A percentile compares a stretch with the other conserved stretches of the same genome.
Evolutionary conservation across 2,797 vertebrate genomes (phyloP).

Genomic region (Macropodus opercularis): DNA sequence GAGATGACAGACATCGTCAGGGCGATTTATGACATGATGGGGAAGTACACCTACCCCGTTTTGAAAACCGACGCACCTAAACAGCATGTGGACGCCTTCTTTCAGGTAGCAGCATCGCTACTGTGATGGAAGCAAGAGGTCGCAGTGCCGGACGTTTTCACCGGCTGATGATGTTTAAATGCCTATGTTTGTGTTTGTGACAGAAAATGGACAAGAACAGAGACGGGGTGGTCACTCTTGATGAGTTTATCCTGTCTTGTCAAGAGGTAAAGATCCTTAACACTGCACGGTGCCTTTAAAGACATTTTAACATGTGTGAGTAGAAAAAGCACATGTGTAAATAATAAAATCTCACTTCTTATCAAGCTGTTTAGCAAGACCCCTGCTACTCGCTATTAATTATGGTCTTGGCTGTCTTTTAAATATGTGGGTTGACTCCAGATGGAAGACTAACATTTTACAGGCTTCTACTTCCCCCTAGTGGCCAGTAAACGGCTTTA

Average conservation of each 20-base stretch:
- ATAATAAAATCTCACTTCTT: neutral
- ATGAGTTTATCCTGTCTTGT: slow-evolving; percentile 96
- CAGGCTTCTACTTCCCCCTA: slow-evolving; percentile 54
- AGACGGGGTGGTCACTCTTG: slow-evolving; percentile 96
- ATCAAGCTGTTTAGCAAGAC: slow-evolving; percentile 9
- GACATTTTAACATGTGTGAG: neutral
- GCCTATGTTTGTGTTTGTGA: slow-evolving; percentile 32
- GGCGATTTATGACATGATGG: slow-evolving; percentile 99
- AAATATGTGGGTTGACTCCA: slow-evolving; percentile 13
- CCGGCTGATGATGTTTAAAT: neutral
- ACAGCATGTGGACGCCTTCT: slow-evolving; percentile 95
- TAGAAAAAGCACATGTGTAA: neutral
- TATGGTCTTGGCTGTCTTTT: slow-evolving; percentile 23
- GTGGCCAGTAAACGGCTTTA: slow-evolving; percentile 52
- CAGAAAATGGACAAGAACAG: slow-evolving; percentile 99
- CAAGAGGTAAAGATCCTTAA: slow-evolving; percentile 85
- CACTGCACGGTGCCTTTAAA: neutral
- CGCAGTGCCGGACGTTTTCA: neutral
- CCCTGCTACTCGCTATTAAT: slow-evolving; percentile 36
- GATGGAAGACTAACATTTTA: slow-evolving; percentile 17
- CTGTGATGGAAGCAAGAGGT: too few species aligned
- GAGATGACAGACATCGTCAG: slow-evolving; percentile 98
- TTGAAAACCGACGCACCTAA: slow-evolving; percentile 92
- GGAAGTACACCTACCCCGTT: slow-evolving; percentile 93
- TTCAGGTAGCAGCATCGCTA: slow-evolving; percentile 83